phyloP scores from a whole-genome alignment of 2,113 vertebrate genomes.

The Boleophthalmus pectinirostris region DNA sequence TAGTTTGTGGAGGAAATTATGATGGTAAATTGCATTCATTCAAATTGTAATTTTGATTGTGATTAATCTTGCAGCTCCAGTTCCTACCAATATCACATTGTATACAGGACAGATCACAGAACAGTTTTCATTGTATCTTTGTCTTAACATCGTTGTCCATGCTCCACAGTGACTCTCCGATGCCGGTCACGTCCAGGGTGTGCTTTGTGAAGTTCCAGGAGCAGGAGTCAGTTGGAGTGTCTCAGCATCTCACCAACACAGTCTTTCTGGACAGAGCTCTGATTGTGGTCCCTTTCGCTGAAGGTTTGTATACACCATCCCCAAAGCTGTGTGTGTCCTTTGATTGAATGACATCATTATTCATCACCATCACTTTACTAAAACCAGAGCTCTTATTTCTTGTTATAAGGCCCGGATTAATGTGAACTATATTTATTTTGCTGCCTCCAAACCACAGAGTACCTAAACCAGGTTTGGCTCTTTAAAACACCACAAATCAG shows the following conservation, averaged over 20 bases:
- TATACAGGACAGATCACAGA: background rate
- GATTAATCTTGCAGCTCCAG: no score
- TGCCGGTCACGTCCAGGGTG: constrained; percentile 96
- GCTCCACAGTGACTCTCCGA: constrained; percentile 88
- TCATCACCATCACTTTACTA: constrained; percentile 17
- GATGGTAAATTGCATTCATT: no score
- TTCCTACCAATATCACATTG: background rate
- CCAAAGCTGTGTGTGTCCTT: constrained; percentile 34
- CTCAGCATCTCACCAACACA: constrained; percentile 98
- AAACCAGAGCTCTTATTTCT: constrained; percentile 9
- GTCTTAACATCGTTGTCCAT: constrained; percentile 24
- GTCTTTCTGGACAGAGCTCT: constrained; percentile 98
- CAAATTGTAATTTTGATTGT: no score
- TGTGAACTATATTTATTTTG: constrained; percentile 9
- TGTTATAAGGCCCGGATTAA: background rate
- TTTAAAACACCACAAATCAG: constrained; percentile 24
- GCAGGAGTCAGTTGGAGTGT: constrained; percentile 93
- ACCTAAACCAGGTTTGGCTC: constrained; percentile 42
- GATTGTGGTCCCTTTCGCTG: constrained; percentile 97
- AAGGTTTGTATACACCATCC: constrained; percentile 88
- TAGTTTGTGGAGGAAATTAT: no score
- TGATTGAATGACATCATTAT: constrained; percentile 37
- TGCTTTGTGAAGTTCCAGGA: constrained; percentile 99
- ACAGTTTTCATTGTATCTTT: background rate
- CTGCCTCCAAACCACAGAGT: constrained; percentile 24